phyloP scores from a whole-genome alignment of 1,140 invertebrate species.

The Bathynomus jamesi region DNA sequence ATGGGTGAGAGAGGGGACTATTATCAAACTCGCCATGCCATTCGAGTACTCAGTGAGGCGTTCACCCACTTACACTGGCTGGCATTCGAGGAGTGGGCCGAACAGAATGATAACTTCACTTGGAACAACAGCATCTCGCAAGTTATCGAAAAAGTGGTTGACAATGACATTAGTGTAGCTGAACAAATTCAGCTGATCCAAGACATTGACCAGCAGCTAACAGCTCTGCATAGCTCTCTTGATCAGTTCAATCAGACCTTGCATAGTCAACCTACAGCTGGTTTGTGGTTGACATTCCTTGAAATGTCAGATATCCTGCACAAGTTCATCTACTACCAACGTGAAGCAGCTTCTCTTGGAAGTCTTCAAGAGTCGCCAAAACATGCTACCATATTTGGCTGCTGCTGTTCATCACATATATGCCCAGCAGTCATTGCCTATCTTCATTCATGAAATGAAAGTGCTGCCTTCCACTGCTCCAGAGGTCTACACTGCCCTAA shows the following conservation, averaged over 20 bases:
- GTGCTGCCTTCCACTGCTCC: too few relatives aligned
- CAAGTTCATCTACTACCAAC: background rate
- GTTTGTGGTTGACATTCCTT: background rate
- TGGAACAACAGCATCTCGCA: background rate
- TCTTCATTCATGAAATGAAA: too few relatives aligned
- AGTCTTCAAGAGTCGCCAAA: background rate
- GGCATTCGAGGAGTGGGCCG: background rate
- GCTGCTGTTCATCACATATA: constrained; percentile 15
- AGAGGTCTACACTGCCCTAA: too few relatives aligned
- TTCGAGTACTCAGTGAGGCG: background rate
- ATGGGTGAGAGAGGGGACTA: constrained; percentile 3
- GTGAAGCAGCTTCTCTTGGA: background rate
- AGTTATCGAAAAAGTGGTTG: constrained; percentile 1
- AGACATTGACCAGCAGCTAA: background rate
- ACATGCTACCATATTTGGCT: constrained; percentile 3
- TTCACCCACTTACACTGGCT: constrained; percentile 5
- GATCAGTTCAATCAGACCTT: background rate
- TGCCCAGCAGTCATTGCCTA: too few relatives aligned
- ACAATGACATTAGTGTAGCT: background rate
- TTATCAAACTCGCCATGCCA: constrained; percentile 3
- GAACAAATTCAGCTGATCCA: background rate
- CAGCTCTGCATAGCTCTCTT: background rate
- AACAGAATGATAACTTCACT: background rate
- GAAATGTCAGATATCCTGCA: constrained; percentile 4
- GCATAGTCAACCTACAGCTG: background rate